Evolutionary conservation across 1,140 invertebrate genomes (phyloP).

Genomic region (Amyelois transitella): DNA sequence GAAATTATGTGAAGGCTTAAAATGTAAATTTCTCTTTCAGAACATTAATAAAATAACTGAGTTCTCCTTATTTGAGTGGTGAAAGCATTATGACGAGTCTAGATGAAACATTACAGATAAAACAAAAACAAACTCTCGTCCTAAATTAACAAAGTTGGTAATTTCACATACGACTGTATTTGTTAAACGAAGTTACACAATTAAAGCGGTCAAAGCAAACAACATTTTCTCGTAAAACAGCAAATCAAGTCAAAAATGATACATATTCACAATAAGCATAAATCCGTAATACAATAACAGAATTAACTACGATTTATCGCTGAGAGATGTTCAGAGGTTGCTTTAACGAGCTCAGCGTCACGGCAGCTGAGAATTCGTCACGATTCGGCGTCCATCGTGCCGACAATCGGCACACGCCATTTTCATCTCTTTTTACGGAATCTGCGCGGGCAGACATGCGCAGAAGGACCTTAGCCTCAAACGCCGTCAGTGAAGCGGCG

Average conservation of each 20-base stretch:
- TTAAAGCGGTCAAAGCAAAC: not conserved
- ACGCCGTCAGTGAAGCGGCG: constrained; percentile 43
- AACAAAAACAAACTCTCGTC: too few species aligned
- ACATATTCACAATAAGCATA: constrained; percentile 22
- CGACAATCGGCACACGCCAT: constrained; percentile 25
- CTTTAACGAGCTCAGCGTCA: constrained; percentile 46
- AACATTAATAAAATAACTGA: too few species aligned
- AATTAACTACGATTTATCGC: constrained; percentile 64
- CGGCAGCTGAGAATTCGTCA: constrained; percentile 36
- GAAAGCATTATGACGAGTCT: too few species aligned
- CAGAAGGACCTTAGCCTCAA: constrained; percentile 42
- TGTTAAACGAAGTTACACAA: too few species aligned
- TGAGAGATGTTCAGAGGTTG: constrained; percentile 39
- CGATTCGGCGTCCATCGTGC: constrained; percentile 34
- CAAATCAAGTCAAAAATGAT: constrained; percentile 11
- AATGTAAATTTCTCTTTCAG: too few species aligned
- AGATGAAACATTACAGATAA: too few species aligned
- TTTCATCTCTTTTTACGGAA: constrained; percentile 40
- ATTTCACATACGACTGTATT: too few species aligned
- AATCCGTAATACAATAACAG: constrained; percentile 45
- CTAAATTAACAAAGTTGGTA: too few species aligned
- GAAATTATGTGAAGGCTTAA: too few species aligned
- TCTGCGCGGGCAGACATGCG: constrained; percentile 58
- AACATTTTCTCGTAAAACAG: not conserved
- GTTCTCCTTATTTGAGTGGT: too few species aligned